Percentiles rank a stretch among this genome's conserved stretches.
Conservation (phyloP, 2,113 vertebrate species). For the Pseudopipra pipra region DNA sequence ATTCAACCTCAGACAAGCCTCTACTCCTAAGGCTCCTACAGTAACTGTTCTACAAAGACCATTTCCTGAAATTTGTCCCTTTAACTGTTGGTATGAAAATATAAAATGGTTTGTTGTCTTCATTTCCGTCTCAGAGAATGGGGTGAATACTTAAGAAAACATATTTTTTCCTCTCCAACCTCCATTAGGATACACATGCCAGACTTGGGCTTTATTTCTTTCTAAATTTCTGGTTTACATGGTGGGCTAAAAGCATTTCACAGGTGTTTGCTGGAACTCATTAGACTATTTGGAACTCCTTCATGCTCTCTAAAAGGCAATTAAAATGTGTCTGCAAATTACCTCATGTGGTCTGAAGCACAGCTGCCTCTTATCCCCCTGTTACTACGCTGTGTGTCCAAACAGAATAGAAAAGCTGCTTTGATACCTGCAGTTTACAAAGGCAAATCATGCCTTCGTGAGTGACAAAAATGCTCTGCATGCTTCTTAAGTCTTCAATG, state of each 20-base stretch:
- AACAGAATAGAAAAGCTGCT: constrained; percentile 70
- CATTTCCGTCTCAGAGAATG: not conserved
- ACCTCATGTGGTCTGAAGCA: constrained; percentile 78
- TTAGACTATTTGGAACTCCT: constrained; percentile 84
- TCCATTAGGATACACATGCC: constrained; percentile 1
- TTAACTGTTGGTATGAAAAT: not conserved
- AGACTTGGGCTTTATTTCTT: constrained; percentile 61
- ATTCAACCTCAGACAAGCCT: not conserved
- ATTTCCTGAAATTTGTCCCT: not conserved
- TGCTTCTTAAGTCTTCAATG: constrained; percentile 47
- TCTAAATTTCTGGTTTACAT: constrained; percentile 78
- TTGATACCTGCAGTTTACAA: constrained; percentile 77
- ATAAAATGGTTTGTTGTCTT: not conserved
- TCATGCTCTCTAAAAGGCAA: constrained; percentile 84
- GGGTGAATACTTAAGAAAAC: not conserved
- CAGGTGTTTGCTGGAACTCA: constrained; percentile 85
- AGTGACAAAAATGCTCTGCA: constrained; percentile 57
- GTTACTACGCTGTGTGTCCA: constrained; percentile 66
- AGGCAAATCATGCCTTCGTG: constrained; percentile 61
- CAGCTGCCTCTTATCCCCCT: constrained; percentile 78
- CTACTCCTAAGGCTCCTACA: not conserved
- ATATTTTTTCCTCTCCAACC: not conserved
- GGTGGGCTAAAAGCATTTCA: constrained; percentile 81
- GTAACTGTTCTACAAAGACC: not conserved
- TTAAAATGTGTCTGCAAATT: constrained; percentile 85